phyloP scores from a whole-genome alignment of 2,797 vertebrate genomes.

The Peromyscus eremicus region DNA sequence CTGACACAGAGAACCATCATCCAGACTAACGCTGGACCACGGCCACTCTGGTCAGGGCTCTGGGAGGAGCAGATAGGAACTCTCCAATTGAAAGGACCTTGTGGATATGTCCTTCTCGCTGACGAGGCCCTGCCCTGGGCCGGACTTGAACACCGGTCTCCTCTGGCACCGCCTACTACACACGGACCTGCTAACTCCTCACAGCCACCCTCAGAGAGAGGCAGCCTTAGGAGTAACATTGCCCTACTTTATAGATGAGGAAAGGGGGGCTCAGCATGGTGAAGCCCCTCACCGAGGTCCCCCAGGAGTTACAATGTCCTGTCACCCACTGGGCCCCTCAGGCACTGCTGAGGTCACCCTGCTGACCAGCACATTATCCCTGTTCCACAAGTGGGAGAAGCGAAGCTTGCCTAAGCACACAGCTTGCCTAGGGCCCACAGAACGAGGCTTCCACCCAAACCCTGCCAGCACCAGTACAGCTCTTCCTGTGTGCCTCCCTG shows the following conservation, averaged over 20 bases:
- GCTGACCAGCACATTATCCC: not conserved
- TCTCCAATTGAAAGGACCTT: not conserved
- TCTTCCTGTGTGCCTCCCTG: not conserved
- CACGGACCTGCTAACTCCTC: not conserved
- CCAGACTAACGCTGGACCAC: not conserved
- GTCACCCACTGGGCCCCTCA: not conserved
- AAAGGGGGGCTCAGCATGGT: not conserved
- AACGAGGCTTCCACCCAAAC: not conserved
- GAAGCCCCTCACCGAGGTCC: not conserved
- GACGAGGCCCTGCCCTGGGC: not conserved
- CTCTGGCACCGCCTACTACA: rapidly evolving
- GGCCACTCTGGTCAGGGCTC: not conserved
- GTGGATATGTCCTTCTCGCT: not conserved
- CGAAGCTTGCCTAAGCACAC: not conserved
- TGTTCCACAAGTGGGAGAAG: not conserved
- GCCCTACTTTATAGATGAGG: not conserved
- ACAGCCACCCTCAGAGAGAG: not conserved
- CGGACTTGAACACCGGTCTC: too few relatives aligned
- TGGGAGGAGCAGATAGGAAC: not conserved
- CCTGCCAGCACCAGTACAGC: not conserved
- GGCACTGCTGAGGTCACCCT: not conserved
- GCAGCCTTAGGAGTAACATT: not conserved
- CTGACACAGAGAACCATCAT: rapidly evolving
- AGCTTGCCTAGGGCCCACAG: not conserved
- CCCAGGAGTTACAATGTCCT: not conserved